Base-by-base conservation (phyloP, 2,113 vertebrate genomes). In the Chloroceryle aenea region DNA sequence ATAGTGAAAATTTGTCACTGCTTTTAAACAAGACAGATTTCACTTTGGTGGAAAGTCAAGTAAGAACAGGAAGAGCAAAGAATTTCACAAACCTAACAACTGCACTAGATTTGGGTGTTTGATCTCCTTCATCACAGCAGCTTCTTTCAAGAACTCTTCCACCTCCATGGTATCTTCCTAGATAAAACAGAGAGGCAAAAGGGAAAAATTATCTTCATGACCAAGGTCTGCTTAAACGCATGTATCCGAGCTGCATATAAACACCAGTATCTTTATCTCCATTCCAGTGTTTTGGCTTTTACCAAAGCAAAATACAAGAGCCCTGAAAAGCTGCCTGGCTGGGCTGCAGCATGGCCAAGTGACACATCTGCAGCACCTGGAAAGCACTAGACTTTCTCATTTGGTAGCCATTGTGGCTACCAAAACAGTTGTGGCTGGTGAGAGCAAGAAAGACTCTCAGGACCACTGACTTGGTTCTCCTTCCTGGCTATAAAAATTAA, bases 141-240 rank as follows among this genome's bases (percentile, higher is more conserved):
- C 99, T 97, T 99, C 99, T 98, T 99, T 99, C 66, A 99, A 96
- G 96, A 99, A 99, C 94, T 99, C 99, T 62, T 99, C 99, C 45
- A 99, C 99, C 90, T 99, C 99, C 99, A 99, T 99, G 62, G 99
- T 99, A 93, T 99, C 99, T 96, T 99, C 99, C 99, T 99, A 94
- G 56, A 97, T 2, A 82, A 50, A 42, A 84, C 20, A 78, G 85
- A 25, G 34, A 80, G 61, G 72, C 55, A 67, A 92, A 58, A 78
- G 75, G 14, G 58, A 38, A 83, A 18, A n/a, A 40, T 83, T 38
- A 71, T 67, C 29, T 90, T 96, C 62, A 73, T 32, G 76, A 89
- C 25, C 42, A 34, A 63, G 32, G 47, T 85, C 53, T 92, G 80
- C 16, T 80, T 72, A 95, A 34, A 66, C 75, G 18, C 73, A 92